A percentile compares a stretch with the other conserved stretches of the same genome.
phyloP scores from a whole-genome alignment of 2,113 vertebrate species.

The Odocoileus virginianus region DNA sequence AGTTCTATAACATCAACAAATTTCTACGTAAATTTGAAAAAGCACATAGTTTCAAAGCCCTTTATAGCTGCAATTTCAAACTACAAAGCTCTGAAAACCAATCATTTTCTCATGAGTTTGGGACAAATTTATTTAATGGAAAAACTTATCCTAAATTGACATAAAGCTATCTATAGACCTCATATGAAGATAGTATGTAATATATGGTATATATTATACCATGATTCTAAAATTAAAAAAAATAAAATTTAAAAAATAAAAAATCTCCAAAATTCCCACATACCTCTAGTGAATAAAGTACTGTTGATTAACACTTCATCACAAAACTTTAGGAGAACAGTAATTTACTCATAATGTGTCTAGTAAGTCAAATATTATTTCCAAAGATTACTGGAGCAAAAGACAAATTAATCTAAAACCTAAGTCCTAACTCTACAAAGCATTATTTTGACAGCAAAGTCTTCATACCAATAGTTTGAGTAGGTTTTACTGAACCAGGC shows the following conservation, averaged over 20 bases:
- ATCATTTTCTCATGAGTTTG: not conserved
- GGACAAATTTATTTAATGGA: not conserved
- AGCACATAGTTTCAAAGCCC: not conserved
- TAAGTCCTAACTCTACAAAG: not conserved
- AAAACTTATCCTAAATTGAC: not conserved
- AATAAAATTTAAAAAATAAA: not conserved
- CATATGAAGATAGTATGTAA: not conserved
- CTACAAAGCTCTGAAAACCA: conserved; percentile 12
- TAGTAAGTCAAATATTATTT: conserved; percentile 10
- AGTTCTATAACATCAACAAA: not conserved
- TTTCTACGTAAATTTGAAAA: not conserved
- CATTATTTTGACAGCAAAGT: conserved; percentile 24
- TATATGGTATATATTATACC: not conserved
- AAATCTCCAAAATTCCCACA: not conserved
- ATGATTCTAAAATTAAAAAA: not conserved
- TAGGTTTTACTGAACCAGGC: conserved; percentile 90
- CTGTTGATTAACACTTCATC: not conserved
- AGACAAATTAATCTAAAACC: not conserved
- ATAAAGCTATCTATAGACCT: not conserved
- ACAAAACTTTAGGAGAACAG: not conserved
- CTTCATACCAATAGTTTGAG: conserved; percentile 90
- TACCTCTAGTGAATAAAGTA: not conserved
- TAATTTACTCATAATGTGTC: not conserved
- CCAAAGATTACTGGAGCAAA: not conserved
- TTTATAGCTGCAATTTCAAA: not conserved